These are phyloP conservation scores for Hydrotaea diabolus DNA, from an alignment of 2,888 invertebrate species.

Conservation along the genomic window DNA sequence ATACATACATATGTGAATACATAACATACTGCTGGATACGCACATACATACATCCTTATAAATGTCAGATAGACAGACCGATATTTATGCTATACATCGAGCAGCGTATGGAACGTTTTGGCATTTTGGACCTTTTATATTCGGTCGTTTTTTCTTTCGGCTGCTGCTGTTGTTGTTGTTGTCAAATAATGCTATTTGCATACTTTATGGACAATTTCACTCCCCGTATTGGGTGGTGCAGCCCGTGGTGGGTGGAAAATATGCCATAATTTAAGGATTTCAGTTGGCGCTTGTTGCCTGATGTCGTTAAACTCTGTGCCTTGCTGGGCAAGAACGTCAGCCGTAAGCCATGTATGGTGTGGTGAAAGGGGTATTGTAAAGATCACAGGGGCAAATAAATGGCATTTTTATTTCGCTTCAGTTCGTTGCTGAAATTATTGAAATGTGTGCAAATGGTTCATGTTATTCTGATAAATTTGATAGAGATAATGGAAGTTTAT, in stretches of 20 bases:
- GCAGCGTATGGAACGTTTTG: not conserved
- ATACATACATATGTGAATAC: not conserved
- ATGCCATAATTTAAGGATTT: conserved; percentile 10
- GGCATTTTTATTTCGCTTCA: conserved; percentile 40
- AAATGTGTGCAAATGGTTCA: conserved; percentile 31
- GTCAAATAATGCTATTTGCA: conserved; percentile 18
- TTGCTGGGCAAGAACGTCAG: no score
- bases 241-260: not conserved
- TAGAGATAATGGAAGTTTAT: conserved; percentile 15
- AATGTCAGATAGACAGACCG: not conserved
- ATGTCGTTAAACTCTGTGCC: not conserved
- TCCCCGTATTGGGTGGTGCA: not conserved
- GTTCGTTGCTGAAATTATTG: conserved; percentile 39
- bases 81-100: not conserved
- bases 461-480: conserved; percentile 10
- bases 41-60: not conserved
- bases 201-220: conserved; percentile 21
- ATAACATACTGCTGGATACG: not conserved
- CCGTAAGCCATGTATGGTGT: not conserved
- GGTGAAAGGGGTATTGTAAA: not conserved
- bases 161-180: not conserved
- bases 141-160: not conserved
- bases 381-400: conserved; percentile 42
- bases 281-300: not conserved
- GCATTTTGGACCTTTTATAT: not conserved